phyloP scores from a whole-genome alignment of 2,888 invertebrate genomes.

The Acanthoscelides obtectus region DNA sequence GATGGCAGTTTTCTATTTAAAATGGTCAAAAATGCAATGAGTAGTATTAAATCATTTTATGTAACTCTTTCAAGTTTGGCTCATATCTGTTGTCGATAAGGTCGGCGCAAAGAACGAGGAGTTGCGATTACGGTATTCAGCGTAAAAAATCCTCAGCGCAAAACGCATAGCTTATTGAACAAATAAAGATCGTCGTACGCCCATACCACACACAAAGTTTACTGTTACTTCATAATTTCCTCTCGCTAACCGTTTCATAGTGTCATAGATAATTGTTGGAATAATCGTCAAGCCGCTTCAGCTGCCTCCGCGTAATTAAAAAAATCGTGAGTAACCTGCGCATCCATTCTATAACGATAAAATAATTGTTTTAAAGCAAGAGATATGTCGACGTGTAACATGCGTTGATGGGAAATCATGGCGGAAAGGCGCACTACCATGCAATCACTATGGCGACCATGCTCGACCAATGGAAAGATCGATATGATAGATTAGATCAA shows the following conservation, averaged over 20 bases:
- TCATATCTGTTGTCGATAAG: too few species aligned
- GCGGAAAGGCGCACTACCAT: background rate
- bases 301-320: constrained; percentile 3
- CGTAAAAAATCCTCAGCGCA: too few species aligned
- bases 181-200: background rate
- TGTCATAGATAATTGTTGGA: constrained; percentile 10
- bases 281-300: background rate
- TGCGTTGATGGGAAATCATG: background rate
- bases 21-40: too few species aligned
- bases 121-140: too few species aligned
- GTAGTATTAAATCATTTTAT: too few species aligned
- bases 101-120: too few species aligned
- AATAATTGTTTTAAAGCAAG: constrained; percentile 16
- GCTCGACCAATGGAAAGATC: constrained; percentile 24
- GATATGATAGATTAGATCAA: constrained; percentile 12
- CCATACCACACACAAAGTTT: background rate
- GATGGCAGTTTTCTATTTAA: too few species aligned
- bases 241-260: constrained; percentile 6
- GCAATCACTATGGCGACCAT: constrained; percentile 5
- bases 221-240: constrained; percentile 2
- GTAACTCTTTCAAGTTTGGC: too few species aligned
- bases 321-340: constrained; percentile 20
- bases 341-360: constrained; percentile 21
- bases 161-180: too few species aligned
- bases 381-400: background rate